Base-by-base conservation (phyloP, 2,888 invertebrate genomes). In the Lottia scabra region DNA sequence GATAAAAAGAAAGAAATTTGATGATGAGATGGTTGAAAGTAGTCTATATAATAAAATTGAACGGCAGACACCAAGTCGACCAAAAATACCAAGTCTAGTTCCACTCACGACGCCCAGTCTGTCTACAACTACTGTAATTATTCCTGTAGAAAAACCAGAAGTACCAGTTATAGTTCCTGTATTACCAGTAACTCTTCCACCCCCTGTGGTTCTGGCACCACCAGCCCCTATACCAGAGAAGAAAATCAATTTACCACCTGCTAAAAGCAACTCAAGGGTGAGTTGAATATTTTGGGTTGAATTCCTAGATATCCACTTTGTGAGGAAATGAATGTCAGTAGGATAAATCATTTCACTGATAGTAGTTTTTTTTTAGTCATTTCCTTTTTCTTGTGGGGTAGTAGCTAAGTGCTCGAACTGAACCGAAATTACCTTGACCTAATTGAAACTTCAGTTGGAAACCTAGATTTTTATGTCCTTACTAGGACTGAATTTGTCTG, bases 11-110 rank as follows among this genome's bases (percentile, higher is more conserved):
- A 94, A 96, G 84, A 95, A 97, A 83, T 98, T 98, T 90, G 98
- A 98, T 88, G 98, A 98, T 92, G 98, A 99, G 90, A 91, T 98
- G 73, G 98, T 98, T 0, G 98, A 98, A 83, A 96, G 95, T 80
- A 96, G 95, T 88, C 90, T 95, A 73, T 38, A 38, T 10, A 93
- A 94, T 13, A 88, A 79, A 84, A 91, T 81, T 68, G 88, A 85
- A 65, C 78, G 87, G 10, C 80, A 79, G 0, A 56, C 56, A 23
- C 19, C 56, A 23, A 23, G 56, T 19, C 56, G 56, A 56, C 70
- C 73, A 15, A 75, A 69, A 63, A 71, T 62, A 46, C 74, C 65
- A 23, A 44, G 38, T 30, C 44, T 67, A 38, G 30, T 62, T 62
- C 15, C 67, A 66, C 46, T 23, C 44, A 0, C 26, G 27, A 45